Base-by-base conservation (phyloP, 1,140 invertebrate genomes). In the Orius insidiosus region DNA sequence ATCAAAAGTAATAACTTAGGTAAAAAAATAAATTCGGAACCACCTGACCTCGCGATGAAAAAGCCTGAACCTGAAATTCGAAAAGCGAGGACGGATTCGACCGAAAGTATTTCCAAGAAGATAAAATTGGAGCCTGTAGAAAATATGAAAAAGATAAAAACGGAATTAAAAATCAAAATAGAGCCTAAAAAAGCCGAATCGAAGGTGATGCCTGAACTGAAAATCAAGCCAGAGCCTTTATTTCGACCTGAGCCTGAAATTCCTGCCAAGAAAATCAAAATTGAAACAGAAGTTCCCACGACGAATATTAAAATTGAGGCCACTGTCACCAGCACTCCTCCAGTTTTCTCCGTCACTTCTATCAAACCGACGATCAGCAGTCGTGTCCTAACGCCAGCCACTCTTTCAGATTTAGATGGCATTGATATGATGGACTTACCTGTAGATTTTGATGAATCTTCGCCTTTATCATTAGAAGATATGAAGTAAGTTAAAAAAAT, bases 391-490 rank as follows among this genome's bases (percentile, higher is more conserved):
- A 59, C 56, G 3, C 63, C 64, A 5, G 61, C 62, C 3, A 65
- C 63, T 18, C 53, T 67, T 10, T 62, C 65, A 9, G 72, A 75
- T 58, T 57, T 76, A 15, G 70, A 74, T 44, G 64, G 66, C 15
- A 73, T 75, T 35, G 72, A 75, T 47, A 74, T 76, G 69, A 74
- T 75, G 71, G 70, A 72, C 52, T 56, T 75, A 43, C 74, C 74
- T 7, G 71, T 76, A 34, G 72, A 76, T 57, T 55, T 75, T 6
- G 71, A 73, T 39, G 71, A 74, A 48, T 59, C 59, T 38, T 71
- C 73, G 33, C 69, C 72, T 33, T 68, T 72, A 1, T 50, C 44
- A 51, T 59, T 74, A 15, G 67, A 68, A 33, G 66, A 70, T 51
- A 64, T 69, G 2, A 65, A 67, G 65, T 68, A 54, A 59, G 63